Base-by-base conservation (phyloP, 2,113 vertebrate genomes). In the Semnopithecus entellus region DNA sequence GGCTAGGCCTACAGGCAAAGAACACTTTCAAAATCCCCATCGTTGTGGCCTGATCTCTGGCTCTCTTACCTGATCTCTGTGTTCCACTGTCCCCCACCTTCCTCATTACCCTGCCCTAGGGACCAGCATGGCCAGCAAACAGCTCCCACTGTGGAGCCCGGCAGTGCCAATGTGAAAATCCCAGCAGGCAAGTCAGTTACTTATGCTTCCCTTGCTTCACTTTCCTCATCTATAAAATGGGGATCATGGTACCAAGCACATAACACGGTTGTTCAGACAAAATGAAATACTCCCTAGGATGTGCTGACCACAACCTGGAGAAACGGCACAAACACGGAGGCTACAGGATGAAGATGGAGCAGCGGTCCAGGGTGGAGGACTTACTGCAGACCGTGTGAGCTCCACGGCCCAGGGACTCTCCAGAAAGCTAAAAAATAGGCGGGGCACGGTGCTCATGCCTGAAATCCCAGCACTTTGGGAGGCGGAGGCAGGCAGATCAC, bases 281-380 rank as follows among this genome's bases (percentile, higher is more conserved):
- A 90, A 64, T 0, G 0, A 6, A 40, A n/a, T 3, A 32, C n/a
- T 35, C 35, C n/a, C 8, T 57, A 30, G 8, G 52, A 25, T 5
- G 9, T 61, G 72, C 35, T 40, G 27, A 18, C 82, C 64, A 35
- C 25, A 45, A 8, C 16, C 64, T 35, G 20, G 48, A 64, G 81
- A 57, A 5, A 55, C 5, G n/a, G 40, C 35, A 35, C 0, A 14
- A 45, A 81, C 50, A n/a, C 40, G 52, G 48, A 50, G 38, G 6
- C 2, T 5, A 22, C 16, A 22, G 14, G 4, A 48, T 16, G 1
- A 11, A 20, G 43, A 57, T 2, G n/a, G 30, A 59, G 35, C 40
- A 9, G 10, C 5, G 10, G 52, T 57, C n/a, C 55, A 48, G 43
- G 87, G 27, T 0, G 1, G 78, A 50, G 38, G 70, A 78, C 68